Evolutionary conservation across 2,888 invertebrate species (phyloP).

Genomic region (Epistrophe eligans): DNA sequence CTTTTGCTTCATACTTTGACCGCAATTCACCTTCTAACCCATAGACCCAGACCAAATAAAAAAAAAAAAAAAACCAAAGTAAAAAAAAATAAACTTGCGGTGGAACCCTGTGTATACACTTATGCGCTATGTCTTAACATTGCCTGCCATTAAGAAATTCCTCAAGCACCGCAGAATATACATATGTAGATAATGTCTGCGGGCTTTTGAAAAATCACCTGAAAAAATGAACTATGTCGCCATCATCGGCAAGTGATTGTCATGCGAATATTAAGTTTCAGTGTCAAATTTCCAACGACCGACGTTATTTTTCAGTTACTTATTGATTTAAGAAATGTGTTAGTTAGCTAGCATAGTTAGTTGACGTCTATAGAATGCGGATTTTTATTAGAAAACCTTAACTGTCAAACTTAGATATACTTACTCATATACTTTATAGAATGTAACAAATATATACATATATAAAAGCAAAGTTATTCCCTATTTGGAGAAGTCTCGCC

Average conservation of each 20-base stretch:
- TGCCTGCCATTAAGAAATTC: slow-evolving; percentile 61
- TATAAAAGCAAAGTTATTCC: background rate
- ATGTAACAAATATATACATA: background rate
- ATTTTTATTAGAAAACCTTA: slow-evolving; percentile 31
- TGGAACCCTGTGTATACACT: slow-evolving; percentile 42
- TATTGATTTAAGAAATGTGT: slow-evolving; percentile 31
- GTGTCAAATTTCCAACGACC: slow-evolving; percentile 53
- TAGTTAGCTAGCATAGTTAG: slow-evolving; percentile 1
- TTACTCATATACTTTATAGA: slow-evolving; percentile 11
- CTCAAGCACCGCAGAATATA: slow-evolving; percentile 48
- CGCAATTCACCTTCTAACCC: slow-evolving; percentile 41
- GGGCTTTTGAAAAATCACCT: slow-evolving; percentile 69
- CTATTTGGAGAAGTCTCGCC: slow-evolving; percentile 38
- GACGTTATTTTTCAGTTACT: slow-evolving; percentile 26
- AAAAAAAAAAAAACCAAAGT: slow-evolving; percentile 23
- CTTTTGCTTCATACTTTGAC: slow-evolving; percentile 63
- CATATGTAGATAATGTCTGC: too few species aligned
- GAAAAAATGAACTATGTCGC: slow-evolving; percentile 54
- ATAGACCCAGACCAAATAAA: slow-evolving; percentile 35
- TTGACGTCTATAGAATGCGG: slow-evolving; percentile 17
- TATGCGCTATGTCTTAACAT: slow-evolving; percentile 42
- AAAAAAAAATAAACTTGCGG: slow-evolving; percentile 50
- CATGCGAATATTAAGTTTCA: slow-evolving; percentile 58
- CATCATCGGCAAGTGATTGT: slow-evolving; percentile 31
- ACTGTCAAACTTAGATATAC: slow-evolving; percentile 32